Evolutionary conservation across 2,888 invertebrate species (phyloP), one percentile per base, ranked within the genome.

Genomic region (Encarsia formosa): DNA sequence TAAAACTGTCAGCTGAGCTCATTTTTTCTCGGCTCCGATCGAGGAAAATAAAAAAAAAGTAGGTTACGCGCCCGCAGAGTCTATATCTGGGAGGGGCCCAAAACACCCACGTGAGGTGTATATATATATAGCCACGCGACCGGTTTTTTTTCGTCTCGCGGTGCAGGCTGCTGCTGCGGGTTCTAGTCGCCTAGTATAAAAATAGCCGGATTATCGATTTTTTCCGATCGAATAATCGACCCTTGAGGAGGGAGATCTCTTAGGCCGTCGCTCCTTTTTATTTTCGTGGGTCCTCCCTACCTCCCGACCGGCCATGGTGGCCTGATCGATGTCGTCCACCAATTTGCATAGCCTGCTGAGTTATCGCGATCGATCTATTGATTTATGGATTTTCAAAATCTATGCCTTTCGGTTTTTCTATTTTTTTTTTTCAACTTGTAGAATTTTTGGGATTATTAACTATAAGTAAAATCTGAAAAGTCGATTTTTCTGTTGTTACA

Each of bases 171-270:
- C 40, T 44, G 42, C 49, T 50, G 20, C 49, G 13, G 31, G 37
- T 68, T 58, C 67, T 68, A 60, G 61, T 68, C 60, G 63, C 68
- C 68, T 68, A 67, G 61, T 68, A 60, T 49, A 66, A 67, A 67
- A 67, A 67, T 66, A 61, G 61, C 57, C 62, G 46, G 43, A 59
- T 60, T 65, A 68, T 68, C 68, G 68, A 68, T 68, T 66, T 63
- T 61, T 61, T 59, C 59, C 60, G 60, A 67, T 67, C 65, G 57
- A 56, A 26, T 26, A 26, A 26, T 26, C 26, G 26, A 26, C 26
- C n/a, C n/a, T n/a, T n/a, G n/a, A n/a, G n/a, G n/a, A n/a, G n/a
- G n/a, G n/a, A 37, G 60, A 61, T 61, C 57, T 44, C 38, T 39
- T 20, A 42, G 18, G 47, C n/a, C n/a, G n/a, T n/a, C n/a, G n/a